A percentile compares a stretch with the other conserved stretches of the same genome.
Evolutionary conservation across 2,888 invertebrate genomes (phyloP).

Genomic region (Tholera decimalis): DNA sequence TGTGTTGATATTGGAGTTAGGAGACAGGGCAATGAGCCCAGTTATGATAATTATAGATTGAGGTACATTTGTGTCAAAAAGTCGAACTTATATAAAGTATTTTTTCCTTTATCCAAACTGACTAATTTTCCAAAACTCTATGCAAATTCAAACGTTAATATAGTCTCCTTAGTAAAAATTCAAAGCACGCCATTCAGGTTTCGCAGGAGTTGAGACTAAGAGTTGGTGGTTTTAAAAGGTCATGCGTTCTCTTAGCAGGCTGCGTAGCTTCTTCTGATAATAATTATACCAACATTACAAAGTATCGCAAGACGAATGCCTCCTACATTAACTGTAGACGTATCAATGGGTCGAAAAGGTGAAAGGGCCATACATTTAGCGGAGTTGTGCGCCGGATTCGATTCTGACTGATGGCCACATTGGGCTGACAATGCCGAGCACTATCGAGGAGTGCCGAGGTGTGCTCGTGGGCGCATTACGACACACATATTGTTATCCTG

Average conservation of each 20-base stretch:
- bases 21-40: slow-evolving; percentile 9
- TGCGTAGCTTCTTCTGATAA: slow-evolving; percentile 1
- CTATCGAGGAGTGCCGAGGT: slow-evolving; percentile 53
- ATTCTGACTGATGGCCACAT: slow-evolving; percentile 57
- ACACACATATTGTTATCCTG: slow-evolving; percentile 77
- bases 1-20: slow-evolving; percentile 40
- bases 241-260: not conserved
- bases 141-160: not conserved
- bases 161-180: not conserved
- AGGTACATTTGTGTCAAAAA: not conserved
- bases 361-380: slow-evolving; percentile 56
- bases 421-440: slow-evolving; percentile 57
- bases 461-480: slow-evolving; percentile 72
- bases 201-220: not conserved
- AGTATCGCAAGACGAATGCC: slow-evolving; percentile 24
- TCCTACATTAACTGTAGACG: slow-evolving; percentile 19
- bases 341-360: slow-evolving; percentile 50
- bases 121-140: not conserved
- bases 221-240: not conserved
- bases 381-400: slow-evolving; percentile 45
- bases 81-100: not conserved
- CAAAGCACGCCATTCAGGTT: too few species aligned
- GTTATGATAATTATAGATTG: slow-evolving; percentile 3
- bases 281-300: slow-evolving; percentile 13
- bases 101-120: not conserved